phyloP scores from a whole-genome alignment of 2,113 vertebrate species.

The Corynorhinus townsendii region DNA sequence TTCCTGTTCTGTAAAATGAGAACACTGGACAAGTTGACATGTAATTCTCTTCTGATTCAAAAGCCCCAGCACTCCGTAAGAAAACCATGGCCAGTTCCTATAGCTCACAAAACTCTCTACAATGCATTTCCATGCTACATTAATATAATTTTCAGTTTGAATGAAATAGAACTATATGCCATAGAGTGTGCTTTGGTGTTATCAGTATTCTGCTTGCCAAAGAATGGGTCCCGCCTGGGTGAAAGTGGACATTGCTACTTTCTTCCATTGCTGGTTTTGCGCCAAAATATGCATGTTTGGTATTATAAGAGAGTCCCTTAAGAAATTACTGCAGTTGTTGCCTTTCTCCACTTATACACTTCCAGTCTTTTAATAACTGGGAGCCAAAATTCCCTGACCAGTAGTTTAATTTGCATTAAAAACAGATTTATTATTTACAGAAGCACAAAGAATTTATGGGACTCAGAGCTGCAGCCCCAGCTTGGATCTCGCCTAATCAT shows the following conservation, averaged over 20 bases:
- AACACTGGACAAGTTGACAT: not conserved
- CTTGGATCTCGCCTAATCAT: constrained; percentile 59
- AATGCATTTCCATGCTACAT: not conserved
- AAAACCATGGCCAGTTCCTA: not conserved
- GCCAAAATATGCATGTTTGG: constrained; percentile 15
- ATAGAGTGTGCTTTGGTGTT: not conserved
- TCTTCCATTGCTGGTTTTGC: not conserved
- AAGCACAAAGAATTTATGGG: constrained; percentile 69
- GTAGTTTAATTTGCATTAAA: constrained; percentile 70
- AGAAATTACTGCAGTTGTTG: constrained; percentile 48
- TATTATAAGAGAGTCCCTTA: constrained; percentile 35
- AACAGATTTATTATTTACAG: constrained; percentile 69
- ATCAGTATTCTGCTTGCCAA: constrained; percentile 7
- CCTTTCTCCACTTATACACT: constrained; percentile 37
- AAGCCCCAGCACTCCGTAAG: not conserved
- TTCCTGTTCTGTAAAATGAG: constrained; percentile 13
- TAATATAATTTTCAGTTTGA: not conserved
- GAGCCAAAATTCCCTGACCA: constrained; percentile 56
- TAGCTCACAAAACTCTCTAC: not conserved
- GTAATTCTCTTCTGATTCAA: not conserved
- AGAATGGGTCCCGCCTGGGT: not conserved
- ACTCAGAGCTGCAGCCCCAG: constrained; percentile 50
- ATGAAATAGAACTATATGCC: not conserved
- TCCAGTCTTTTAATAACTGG: constrained; percentile 61
- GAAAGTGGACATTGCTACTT: not conserved